Evolutionary conservation across 2,797 vertebrate genomes (phyloP).

Genomic region (Holocentrus rufus): DNA sequence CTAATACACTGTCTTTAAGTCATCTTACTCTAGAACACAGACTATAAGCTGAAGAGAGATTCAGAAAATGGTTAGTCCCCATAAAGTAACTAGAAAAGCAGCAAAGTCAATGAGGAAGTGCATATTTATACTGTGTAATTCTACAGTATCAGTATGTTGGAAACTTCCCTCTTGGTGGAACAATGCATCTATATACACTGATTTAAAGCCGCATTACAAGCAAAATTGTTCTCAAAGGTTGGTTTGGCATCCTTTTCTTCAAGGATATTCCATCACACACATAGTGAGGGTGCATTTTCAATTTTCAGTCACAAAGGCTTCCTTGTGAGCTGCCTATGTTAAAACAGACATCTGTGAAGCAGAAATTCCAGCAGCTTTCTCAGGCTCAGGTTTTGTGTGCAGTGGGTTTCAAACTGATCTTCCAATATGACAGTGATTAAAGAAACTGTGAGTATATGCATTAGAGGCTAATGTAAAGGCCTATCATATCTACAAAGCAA

Average conservation of each 20-base stretch:
- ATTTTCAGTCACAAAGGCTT: slow-evolving; percentile 31
- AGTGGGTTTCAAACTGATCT: neutral
- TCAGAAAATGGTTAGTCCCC: slow-evolving; percentile 61
- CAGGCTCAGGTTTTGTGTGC: slow-evolving; percentile 19
- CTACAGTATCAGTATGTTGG: slow-evolving; percentile 46
- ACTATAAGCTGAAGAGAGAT: slow-evolving; percentile 67
- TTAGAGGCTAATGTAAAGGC: slow-evolving; percentile 26
- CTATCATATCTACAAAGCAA: slow-evolving; percentile 40
- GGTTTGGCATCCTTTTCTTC: slow-evolving; percentile 4
- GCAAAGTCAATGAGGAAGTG: slow-evolving; percentile 59
- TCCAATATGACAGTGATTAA: slow-evolving; percentile 4
- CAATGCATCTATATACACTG: slow-evolving; percentile 39
- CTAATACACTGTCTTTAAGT: slow-evolving; percentile 67
- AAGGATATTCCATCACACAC: slow-evolving; percentile 19
- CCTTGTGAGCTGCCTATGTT: slow-evolving; percentile 13
- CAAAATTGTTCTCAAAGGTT: slow-evolving; percentile 16
- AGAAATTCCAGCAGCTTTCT: slow-evolving; percentile 38
- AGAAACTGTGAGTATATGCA: slow-evolving; percentile 15
- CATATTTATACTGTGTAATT: slow-evolving; percentile 38
- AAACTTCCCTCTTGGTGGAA: slow-evolving; percentile 22
- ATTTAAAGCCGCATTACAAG: slow-evolving; percentile 32
- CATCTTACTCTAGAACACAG: slow-evolving; percentile 74
- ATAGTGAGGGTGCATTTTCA: slow-evolving; percentile 22
- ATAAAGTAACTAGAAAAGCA: slow-evolving; percentile 69
- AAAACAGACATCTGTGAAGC: slow-evolving; percentile 24